Conservation (phyloP, 2,113 vertebrate species). For the Vimba vimba region DNA sequence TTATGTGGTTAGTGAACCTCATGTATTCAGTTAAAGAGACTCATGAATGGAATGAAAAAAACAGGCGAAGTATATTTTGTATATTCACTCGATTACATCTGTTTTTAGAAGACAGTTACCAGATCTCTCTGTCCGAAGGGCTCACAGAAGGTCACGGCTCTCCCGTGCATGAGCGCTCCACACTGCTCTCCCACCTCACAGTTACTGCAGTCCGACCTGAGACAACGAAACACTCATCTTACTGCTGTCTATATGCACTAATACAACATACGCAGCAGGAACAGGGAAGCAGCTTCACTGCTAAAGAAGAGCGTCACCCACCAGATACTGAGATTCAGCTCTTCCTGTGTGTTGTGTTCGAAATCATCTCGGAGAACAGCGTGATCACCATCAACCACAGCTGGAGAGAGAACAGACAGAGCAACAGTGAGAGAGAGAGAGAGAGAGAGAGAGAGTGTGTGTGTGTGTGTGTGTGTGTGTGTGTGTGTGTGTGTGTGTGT, state of each 20-base stretch:
- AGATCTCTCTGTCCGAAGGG: slow-evolving; percentile 91
- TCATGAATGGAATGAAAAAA: too few species aligned
- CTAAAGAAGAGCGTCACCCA: slow-evolving; percentile 67
- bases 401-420: slow-evolving; percentile 65
- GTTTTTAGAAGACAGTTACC: slow-evolving; percentile 77
- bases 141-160: slow-evolving; percentile 91
- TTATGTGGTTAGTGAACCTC: too few species aligned
- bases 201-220: slow-evolving; percentile 89
- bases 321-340: slow-evolving; percentile 90
- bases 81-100: background rate
- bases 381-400: slow-evolving; percentile 90
- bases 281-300: background rate
- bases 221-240: background rate
- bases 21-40: too few species aligned
- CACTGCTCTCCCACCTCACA: slow-evolving; percentile 91
- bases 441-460: background rate
- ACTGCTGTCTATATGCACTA: background rate
- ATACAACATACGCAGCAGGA: too few species aligned
- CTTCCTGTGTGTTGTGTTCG: slow-evolving; percentile 88
- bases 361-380: slow-evolving; percentile 95
- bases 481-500: too few species aligned
- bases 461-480: too few species aligned
- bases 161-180: slow-evolving; percentile 90
- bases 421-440: too few species aligned
- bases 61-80: too few species aligned